Conservation (phyloP, 2,113 vertebrate genomes). For the Melanotaenia duboulayi region DNA sequence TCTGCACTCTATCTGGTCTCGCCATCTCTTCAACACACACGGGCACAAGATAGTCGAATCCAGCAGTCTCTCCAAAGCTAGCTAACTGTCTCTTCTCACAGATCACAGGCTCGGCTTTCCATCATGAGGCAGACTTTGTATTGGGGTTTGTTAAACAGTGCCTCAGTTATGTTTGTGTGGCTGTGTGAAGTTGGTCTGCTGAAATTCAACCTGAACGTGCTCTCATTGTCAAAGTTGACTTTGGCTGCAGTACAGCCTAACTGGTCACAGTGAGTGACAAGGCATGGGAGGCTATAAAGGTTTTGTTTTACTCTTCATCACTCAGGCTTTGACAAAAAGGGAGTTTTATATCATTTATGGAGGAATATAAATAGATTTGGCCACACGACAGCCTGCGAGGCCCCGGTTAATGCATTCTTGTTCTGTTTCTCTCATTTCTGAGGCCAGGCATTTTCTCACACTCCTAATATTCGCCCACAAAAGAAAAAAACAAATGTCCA, state of each 20-base stretch:
- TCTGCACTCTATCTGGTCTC: constrained; percentile 84
- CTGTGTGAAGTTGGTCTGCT: constrained; percentile 60
- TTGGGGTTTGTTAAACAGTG: neutral
- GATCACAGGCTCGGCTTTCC: constrained; percentile 2
- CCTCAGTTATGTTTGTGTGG: constrained; percentile 48
- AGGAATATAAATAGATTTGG: constrained; percentile 50
- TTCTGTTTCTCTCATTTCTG: constrained; percentile 16
- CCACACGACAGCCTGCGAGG: constrained; percentile 6
- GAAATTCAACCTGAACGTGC: constrained; percentile 58
- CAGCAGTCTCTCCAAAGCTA: constrained; percentile 42
- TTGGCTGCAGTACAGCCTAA: constrained; percentile 56
- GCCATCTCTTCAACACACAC: constrained; percentile 79
- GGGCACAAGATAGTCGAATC: constrained; percentile 43
- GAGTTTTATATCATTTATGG: constrained; percentile 60
- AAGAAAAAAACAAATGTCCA: neutral
- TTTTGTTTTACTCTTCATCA: constrained; percentile 45
- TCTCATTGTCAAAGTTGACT: constrained; percentile 64
- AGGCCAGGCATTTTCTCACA: constrained; percentile 8
- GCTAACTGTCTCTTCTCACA: neutral
- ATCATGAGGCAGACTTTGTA: neutral
- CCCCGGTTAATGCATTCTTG: neutral
- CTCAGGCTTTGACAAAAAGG: constrained; percentile 48
- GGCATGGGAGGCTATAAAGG: constrained; percentile 50
- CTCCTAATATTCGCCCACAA: neutral
- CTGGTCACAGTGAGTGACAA: constrained; percentile 54